These are phyloP conservation scores for Chiroxiphia lanceolata DNA, from an alignment of 2,797 vertebrate species.

Conservation along the genomic window DNA sequence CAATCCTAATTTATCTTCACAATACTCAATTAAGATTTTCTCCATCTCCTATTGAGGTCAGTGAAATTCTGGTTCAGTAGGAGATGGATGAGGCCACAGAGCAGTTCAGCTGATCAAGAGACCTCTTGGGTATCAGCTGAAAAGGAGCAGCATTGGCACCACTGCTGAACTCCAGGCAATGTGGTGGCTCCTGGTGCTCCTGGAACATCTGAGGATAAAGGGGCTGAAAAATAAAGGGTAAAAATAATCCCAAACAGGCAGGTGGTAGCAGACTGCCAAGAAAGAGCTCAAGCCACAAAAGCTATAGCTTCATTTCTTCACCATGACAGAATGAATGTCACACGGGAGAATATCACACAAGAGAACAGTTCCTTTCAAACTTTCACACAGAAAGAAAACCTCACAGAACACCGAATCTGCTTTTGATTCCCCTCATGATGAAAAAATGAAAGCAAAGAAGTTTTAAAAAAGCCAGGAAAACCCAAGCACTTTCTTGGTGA, in stretches of 20 bases:
- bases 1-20: slow-evolving; percentile 20
- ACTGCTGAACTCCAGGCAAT: background rate
- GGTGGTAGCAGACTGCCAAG: background rate
- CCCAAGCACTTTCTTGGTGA: background rate
- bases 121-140: background rate
- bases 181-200: background rate
- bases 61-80: background rate
- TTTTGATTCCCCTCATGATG: background rate
- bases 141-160: background rate
- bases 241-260: slow-evolving; percentile 16
- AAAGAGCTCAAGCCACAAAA: slow-evolving; percentile 3
- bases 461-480: background rate
- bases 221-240: slow-evolving; percentile 2
- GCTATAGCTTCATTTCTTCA: background rate
- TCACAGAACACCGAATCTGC: background rate
- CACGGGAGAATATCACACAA: background rate
- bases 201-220: background rate
- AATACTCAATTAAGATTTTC: background rate
- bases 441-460: background rate
- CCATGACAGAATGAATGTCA: background rate
- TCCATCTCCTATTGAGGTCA: slow-evolving; percentile 6
- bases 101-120: background rate
- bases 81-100: background rate
- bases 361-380: slow-evolving; percentile 24
- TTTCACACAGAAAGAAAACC: background rate